These are phyloP conservation scores for Tyria jacobaeae DNA, from an alignment of 2,888 invertebrate species.

Conservation along the genomic window DNA sequence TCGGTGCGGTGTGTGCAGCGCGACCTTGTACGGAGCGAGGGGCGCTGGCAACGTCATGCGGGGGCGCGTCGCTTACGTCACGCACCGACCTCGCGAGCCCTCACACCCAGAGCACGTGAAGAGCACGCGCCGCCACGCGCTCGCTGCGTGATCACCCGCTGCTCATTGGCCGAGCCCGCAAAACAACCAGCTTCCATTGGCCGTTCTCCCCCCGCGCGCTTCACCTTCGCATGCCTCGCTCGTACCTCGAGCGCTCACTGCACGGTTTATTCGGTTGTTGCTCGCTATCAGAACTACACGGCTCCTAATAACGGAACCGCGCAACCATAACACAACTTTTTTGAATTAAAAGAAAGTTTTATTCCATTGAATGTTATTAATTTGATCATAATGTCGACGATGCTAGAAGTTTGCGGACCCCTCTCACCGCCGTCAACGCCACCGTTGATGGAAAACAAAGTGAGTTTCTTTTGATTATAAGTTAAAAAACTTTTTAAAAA, in stretches of 20 bases:
- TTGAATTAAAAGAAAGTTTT: slow-evolving; percentile 82
- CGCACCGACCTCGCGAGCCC: slow-evolving; percentile 83
- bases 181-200: slow-evolving; percentile 91
- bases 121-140: slow-evolving; percentile 92
- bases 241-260: slow-evolving; percentile 73
- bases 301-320: slow-evolving; percentile 69
- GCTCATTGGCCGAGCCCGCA: slow-evolving; percentile 88
- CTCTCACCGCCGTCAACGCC: slow-evolving; percentile 92
- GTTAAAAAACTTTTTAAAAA: slow-evolving; percentile 35
- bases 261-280: slow-evolving; percentile 85
- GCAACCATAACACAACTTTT: slow-evolving; percentile 73
- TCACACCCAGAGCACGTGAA: slow-evolving; percentile 95
- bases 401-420: slow-evolving; percentile 83
- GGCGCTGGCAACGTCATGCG: slow-evolving; percentile 77
- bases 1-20: slow-evolving; percentile 53
- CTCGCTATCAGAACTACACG: slow-evolving; percentile 77
- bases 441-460: slow-evolving; percentile 87
- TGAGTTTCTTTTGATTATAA: slow-evolving; percentile 70
- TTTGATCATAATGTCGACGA: slow-evolving; percentile 75
- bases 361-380: slow-evolving; percentile 71
- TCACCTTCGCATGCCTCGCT: slow-evolving; percentile 88
- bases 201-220: slow-evolving; percentile 86
- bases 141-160: slow-evolving; percentile 89
- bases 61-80: slow-evolving; percentile 88
- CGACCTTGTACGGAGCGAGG: slow-evolving; percentile 78